A percentile compares a stretch with the other conserved stretches of the same genome.
These are phyloP conservation scores for Notiomystis cincta DNA, from an alignment of 2,113 vertebrate species.

Conservation along the genomic window DNA sequence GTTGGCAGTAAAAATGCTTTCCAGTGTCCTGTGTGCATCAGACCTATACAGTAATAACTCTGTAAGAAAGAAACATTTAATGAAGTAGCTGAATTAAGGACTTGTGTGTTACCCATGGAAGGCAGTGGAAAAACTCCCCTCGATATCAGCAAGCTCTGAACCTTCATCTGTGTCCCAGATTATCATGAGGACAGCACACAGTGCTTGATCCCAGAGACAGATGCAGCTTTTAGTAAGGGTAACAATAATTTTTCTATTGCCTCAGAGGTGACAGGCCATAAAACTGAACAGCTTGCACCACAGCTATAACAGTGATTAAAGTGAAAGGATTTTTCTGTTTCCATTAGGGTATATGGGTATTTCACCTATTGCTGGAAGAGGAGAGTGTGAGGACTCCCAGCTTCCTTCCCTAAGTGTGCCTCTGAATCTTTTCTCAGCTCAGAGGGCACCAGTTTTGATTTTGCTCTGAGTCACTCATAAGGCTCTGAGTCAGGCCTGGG, in stretches of 20 bases:
- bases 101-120: not conserved
- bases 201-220: not conserved
- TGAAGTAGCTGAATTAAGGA: not conserved
- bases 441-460: not conserved
- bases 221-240: not conserved
- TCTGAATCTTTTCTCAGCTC: not conserved
- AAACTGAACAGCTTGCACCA: not conserved
- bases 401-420: not conserved
- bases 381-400: not conserved
- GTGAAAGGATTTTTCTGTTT: not conserved
- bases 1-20: not conserved
- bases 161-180: not conserved
- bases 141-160: accelerated
- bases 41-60: not conserved
- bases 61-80: slow-evolving; percentile 11
- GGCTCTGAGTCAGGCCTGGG: not conserved
- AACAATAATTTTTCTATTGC: not conserved
- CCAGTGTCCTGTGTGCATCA: not conserved
- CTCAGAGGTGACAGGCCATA: not conserved
- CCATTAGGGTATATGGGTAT: not conserved
- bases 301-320: not conserved
- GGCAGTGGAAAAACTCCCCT: not conserved
- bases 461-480: not conserved
- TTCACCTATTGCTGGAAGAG: not conserved
- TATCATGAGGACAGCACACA: not conserved